These are phyloP conservation scores for Scolopax bukidnonensis DNA, from an alignment of 2,797 vertebrate species.

Conservation along the genomic window DNA sequence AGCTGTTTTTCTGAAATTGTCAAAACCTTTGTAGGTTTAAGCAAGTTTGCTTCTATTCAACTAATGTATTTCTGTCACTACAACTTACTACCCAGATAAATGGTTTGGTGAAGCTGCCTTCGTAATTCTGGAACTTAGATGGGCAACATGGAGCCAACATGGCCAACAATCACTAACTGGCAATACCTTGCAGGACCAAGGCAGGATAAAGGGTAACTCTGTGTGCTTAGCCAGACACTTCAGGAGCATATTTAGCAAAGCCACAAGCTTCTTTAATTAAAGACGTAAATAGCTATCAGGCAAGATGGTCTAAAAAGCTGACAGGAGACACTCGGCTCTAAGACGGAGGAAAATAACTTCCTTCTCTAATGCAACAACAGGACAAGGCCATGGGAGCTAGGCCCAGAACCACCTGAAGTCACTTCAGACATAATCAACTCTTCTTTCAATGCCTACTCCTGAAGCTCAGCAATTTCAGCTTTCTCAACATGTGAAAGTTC, in stretches of 20 bases:
- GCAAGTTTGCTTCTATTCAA: not conserved
- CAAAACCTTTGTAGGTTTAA: not conserved
- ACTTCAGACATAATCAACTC: not conserved
- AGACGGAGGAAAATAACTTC: not conserved
- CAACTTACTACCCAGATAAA: not conserved
- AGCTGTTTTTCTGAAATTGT: not conserved
- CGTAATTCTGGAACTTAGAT: not conserved
- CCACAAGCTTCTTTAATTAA: not conserved
- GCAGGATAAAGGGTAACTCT: not conserved
- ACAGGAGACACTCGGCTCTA: not conserved
- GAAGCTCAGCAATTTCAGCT: not conserved
- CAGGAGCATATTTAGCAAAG: not conserved
- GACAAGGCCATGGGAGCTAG: not conserved
- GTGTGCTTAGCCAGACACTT: not conserved
- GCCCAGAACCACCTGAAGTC: not conserved
- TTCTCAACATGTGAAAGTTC: not conserved
- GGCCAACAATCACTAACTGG: not conserved
- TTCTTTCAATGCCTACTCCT: not conserved
- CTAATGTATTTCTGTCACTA: not conserved
- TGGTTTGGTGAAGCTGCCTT: not conserved
- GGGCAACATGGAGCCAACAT: not conserved
- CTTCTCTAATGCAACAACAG: not conserved
- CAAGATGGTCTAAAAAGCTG: not conserved
- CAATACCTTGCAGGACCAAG: not conserved
- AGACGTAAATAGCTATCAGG: not conserved